These are phyloP conservation scores for Acanthaster planci DNA, from an alignment of 35 echinoderm and acorn worm genomes.

Conservation along the genomic window DNA sequence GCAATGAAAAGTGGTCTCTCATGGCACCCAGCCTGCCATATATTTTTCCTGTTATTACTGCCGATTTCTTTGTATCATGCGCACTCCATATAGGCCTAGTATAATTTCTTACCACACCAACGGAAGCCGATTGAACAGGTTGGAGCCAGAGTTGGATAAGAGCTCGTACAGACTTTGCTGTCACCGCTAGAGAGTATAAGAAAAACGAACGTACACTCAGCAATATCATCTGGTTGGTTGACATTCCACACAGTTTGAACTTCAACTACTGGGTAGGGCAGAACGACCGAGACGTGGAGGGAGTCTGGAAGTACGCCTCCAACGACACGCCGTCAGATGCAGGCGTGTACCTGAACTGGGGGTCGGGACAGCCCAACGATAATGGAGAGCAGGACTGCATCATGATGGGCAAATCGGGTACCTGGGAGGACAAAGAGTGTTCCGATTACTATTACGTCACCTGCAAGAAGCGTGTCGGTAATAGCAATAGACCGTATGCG, in stretches of 20 bases:
- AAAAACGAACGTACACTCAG: not conserved
- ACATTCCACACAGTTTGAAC: not conserved
- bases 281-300: constrained; percentile 7
- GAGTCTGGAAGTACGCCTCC: not conserved
- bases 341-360: constrained; percentile 21
- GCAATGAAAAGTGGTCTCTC: no score
- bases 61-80: no score
- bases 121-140: no score
- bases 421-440: constrained; percentile 17
- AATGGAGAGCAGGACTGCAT: not conserved
- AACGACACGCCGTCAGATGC: not conserved
- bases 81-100: no score
- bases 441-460: not conserved
- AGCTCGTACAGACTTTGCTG: no score
- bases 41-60: no score
- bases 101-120: no score
- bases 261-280: constrained; percentile 14
- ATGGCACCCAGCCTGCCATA: no score
- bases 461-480: constrained; percentile 1
- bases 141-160: no score
- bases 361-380: not conserved
- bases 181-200: no score
- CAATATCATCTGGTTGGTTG: not conserved
- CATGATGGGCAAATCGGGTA: not conserved
- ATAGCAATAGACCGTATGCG: no score